A percentile compares a stretch with the other conserved stretches of the same genome.
phyloP scores from a whole-genome alignment of 2,888 invertebrate species.

The Chydorus sphaericus region DNA sequence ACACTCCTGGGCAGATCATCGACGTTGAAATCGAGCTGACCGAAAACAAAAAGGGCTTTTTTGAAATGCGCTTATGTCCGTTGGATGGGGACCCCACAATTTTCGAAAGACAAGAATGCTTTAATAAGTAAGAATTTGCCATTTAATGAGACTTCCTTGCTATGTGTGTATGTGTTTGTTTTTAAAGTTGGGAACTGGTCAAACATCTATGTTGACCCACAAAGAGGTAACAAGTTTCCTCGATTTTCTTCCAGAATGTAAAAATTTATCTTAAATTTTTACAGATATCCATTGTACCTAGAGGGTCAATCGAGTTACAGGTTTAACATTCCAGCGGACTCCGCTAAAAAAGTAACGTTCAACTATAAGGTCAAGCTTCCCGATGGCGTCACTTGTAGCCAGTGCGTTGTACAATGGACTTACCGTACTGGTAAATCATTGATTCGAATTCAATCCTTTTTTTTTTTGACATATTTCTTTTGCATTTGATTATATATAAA shows the following conservation, averaged over 20 bases:
- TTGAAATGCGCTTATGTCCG: constrained; percentile 70
- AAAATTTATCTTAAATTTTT: constrained; percentile 18
- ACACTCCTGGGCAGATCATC: constrained; percentile 70
- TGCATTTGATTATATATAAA: background rate
- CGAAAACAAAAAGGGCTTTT: constrained; percentile 75
- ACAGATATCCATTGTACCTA: constrained; percentile 53
- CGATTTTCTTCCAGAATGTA: too few relatives aligned
- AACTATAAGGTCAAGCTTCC: constrained; percentile 60
- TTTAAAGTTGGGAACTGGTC: background rate
- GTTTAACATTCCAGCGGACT: constrained; percentile 54
- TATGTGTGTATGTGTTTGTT: background rate
- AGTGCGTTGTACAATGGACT: constrained; percentile 86
- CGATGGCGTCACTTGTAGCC: constrained; percentile 56
- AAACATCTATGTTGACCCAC: background rate
- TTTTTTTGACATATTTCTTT: too few relatives aligned
- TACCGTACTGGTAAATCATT: constrained; percentile 68
- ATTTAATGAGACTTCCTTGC: background rate
- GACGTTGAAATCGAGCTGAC: constrained; percentile 75
- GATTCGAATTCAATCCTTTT: too few relatives aligned
- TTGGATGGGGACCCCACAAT: constrained; percentile 45
- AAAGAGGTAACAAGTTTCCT: constrained; percentile 17
- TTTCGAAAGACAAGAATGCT: constrained; percentile 66
- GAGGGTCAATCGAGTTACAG: constrained; percentile 47
- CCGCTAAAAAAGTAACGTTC: constrained; percentile 37
- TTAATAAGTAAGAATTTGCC: constrained; percentile 43